phyloP scores from a whole-genome alignment of 1,140 invertebrate species.

The Holotrichia oblita region DNA sequence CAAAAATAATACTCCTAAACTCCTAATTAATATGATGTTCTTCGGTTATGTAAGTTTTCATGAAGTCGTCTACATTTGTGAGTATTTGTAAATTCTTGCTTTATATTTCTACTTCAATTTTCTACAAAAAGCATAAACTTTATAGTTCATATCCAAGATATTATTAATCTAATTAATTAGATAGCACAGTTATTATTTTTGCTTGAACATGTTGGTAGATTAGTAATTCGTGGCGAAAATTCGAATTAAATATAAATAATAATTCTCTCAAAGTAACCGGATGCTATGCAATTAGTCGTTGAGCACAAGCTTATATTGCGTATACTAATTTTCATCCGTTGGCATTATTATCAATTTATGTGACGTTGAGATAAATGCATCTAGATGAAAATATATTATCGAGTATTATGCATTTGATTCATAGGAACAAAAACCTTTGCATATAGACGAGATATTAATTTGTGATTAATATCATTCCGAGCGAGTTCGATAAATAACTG shows the following conservation, averaged over 20 bases:
- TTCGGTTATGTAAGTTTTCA: too few species aligned
- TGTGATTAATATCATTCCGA: slow-evolving; percentile 2
- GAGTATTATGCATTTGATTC: slow-evolving; percentile 4
- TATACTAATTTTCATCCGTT: not conserved
- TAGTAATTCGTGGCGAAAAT: not conserved
- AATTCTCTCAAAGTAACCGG: not conserved
- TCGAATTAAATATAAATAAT: not conserved
- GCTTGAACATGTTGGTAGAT: too few species aligned
- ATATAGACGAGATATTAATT: slow-evolving; percentile 21
- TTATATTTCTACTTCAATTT: not conserved
- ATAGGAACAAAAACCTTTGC: not conserved
- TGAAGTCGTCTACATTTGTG: too few species aligned
- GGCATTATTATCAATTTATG: not conserved
- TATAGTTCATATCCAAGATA: too few species aligned
- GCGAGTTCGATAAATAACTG: not conserved
- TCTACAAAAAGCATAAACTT: not conserved
- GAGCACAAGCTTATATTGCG: not conserved
- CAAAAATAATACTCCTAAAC: too few species aligned
- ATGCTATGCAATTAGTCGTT: not conserved
- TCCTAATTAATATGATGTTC: too few species aligned
- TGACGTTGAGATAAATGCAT: not conserved
- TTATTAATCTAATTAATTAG: too few species aligned
- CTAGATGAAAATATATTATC: slow-evolving; percentile 8
- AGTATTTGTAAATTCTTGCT: too few species aligned
- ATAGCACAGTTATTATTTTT: too few species aligned